Evolutionary conservation across 2,113 vertebrate species (phyloP).

Genomic region (Connochaetes taurinus): DNA sequence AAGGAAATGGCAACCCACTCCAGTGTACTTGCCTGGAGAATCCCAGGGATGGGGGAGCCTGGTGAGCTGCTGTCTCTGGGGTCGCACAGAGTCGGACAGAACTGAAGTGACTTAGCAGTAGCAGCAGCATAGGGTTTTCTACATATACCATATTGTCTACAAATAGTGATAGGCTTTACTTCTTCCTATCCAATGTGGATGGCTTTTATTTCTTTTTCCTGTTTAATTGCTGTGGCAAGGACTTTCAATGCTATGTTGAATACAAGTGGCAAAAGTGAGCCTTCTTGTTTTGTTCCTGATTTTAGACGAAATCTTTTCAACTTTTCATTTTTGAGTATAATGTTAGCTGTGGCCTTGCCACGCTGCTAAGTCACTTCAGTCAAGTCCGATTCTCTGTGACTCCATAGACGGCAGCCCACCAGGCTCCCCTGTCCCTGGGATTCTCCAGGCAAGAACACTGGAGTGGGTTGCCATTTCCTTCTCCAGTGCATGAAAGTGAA

Average conservation of each 20-base stretch:
- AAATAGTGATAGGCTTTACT: neutral
- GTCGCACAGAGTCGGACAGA: too few species aligned
- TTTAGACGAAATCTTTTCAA: neutral
- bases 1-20: too few species aligned
- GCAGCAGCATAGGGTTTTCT: neutral
- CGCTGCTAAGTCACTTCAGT: too few species aligned
- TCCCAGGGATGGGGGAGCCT: too few species aligned
- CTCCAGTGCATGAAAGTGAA: too few species aligned
- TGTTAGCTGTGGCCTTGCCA: neutral
- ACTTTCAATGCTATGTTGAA: neutral
- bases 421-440: fast-evolving
- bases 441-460: too few species aligned
- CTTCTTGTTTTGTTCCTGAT: neutral
- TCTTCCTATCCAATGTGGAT: neutral
- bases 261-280: neutral
- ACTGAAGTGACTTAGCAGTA: too few species aligned
- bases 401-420: too few species aligned
- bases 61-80: too few species aligned
- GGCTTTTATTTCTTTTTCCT: neutral
- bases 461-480: too few species aligned
- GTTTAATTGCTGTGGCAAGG: neutral
- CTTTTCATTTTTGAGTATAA: neutral
- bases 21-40: too few species aligned
- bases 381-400: too few species aligned
- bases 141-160: neutral